Percentiles rank a stretch among this genome's conserved stretches.
phyloP scores from a whole-genome alignment of 2,113 vertebrate species.

The Anhinga anhinga region DNA sequence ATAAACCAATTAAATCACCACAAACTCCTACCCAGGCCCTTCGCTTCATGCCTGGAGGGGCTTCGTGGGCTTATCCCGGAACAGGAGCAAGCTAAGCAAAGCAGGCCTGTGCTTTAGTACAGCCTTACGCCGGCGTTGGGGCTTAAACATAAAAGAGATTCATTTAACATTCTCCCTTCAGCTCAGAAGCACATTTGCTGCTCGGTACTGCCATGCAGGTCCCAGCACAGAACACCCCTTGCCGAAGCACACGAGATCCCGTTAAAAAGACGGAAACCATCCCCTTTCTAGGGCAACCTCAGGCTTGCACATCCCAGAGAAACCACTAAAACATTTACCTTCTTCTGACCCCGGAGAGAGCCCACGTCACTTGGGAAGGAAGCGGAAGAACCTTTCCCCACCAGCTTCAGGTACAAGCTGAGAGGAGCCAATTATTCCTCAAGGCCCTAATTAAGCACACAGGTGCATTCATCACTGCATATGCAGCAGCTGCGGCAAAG shows the following conservation, averaged over 20 bases:
- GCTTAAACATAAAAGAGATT: fast-evolving
- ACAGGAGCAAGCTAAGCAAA: background rate
- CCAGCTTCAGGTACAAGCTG: fast-evolving
- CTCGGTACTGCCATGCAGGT: fast-evolving
- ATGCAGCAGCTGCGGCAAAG: background rate
- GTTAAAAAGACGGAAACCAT: fast-evolving
- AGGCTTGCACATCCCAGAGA: fast-evolving
- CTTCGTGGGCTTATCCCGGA: background rate
- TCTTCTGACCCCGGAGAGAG: fast-evolving
- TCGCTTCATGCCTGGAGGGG: no score
- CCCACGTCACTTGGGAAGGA: fast-evolving
- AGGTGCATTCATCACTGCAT: background rate
- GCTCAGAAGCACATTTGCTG: background rate
- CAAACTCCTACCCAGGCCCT: background rate
- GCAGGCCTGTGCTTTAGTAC: background rate
- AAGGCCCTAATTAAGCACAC: background rate
- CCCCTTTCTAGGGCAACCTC: fast-evolving
- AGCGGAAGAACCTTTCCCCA: fast-evolving
- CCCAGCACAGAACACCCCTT: background rate
- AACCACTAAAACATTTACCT: background rate
- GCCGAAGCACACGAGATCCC: fast-evolving
- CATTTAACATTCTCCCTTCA: background rate
- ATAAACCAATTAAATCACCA: background rate
- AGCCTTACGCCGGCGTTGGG: background rate
- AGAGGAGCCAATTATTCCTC: fast-evolving